phyloP scores from a whole-genome alignment of 2,797 vertebrate genomes.

The Huso huso region DNA sequence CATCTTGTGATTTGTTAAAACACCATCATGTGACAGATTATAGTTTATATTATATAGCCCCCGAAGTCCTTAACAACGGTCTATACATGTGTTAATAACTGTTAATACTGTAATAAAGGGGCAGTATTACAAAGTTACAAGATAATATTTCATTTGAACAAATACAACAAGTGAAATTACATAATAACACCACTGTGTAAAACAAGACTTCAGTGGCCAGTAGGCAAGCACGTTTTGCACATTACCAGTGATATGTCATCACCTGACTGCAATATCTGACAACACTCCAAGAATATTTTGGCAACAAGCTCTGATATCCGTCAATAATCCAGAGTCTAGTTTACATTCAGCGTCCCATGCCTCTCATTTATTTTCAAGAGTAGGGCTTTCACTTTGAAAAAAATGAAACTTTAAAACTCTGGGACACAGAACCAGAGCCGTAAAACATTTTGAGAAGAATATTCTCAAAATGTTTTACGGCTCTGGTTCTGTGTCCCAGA shows the following conservation, averaged over 20 bases:
- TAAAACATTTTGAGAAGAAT: too few relatives aligned
- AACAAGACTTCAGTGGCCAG: slow-evolving; percentile 13
- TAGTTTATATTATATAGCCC: neutral
- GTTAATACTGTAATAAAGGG: too few relatives aligned
- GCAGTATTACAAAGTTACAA: too few relatives aligned
- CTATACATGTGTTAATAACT: too few relatives aligned
- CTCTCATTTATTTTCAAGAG: slow-evolving; percentile 17
- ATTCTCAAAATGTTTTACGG: slow-evolving; percentile 16
- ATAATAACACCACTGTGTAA: too few relatives aligned
- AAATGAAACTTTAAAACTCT: too few relatives aligned
- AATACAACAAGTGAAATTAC: too few relatives aligned
- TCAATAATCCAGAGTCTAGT: slow-evolving; percentile 31
- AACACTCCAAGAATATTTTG: slow-evolving; percentile 47
- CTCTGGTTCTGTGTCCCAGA: slow-evolving; percentile 35
- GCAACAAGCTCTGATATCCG: slow-evolving; percentile 41
- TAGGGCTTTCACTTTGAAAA: too few relatives aligned
- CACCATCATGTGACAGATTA: too few relatives aligned
- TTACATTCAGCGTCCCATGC: slow-evolving; percentile 46
- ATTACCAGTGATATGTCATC: slow-evolving; percentile 57
- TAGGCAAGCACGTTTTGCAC: slow-evolving; percentile 29
- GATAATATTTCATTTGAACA: too few relatives aligned
- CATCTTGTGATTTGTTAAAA: too few relatives aligned
- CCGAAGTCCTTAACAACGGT: neutral
- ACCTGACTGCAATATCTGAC: slow-evolving; percentile 47
- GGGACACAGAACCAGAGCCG: too few relatives aligned